phyloP scores from a whole-genome alignment of 2,888 invertebrate genomes.

The Synergus japonicus region DNA sequence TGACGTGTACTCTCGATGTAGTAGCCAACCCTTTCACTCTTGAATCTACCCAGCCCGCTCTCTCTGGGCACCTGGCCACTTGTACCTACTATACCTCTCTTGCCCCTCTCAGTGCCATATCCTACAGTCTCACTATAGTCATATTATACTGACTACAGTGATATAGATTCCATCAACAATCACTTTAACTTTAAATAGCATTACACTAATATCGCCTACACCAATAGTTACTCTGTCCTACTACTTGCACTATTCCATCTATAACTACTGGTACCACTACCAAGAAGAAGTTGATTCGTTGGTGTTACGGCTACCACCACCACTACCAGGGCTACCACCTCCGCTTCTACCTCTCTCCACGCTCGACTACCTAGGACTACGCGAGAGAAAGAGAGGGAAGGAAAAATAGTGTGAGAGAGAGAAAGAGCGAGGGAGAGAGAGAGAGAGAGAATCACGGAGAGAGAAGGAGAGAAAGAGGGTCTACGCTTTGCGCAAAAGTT shows the following conservation, averaged over 20 bases:
- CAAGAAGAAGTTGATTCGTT: constrained; percentile 27
- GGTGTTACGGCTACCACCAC: constrained; percentile 46
- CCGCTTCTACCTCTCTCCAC: constrained; percentile 51
- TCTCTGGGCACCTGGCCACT: constrained; percentile 41
- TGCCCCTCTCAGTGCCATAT: neutral
- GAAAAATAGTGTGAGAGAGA: constrained; percentile 34
- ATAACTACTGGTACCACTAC: constrained; percentile 47
- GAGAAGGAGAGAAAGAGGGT: constrained; percentile 60
- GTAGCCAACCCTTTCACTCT: constrained; percentile 28
- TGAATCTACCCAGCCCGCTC: constrained; percentile 31
- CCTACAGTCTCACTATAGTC: neutral
- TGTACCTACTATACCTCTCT: neutral
- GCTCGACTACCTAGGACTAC: constrained; percentile 63
- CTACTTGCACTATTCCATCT: neutral
- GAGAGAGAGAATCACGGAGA: constrained; percentile 28
- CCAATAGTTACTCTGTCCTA: neutral
- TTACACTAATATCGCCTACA: constrained; percentile 9
- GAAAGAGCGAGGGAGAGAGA: constrained; percentile 45
- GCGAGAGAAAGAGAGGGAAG: constrained; percentile 46
- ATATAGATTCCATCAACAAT: neutral
- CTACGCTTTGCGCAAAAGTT: constrained; percentile 73
- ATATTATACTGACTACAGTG: neutral
- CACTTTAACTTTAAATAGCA: neutral
- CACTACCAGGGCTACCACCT: constrained; percentile 54
- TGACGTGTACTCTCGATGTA: constrained; percentile 37